Conservation (phyloP, 2,888 invertebrate genomes). For the Malacosoma neustria region DNA sequence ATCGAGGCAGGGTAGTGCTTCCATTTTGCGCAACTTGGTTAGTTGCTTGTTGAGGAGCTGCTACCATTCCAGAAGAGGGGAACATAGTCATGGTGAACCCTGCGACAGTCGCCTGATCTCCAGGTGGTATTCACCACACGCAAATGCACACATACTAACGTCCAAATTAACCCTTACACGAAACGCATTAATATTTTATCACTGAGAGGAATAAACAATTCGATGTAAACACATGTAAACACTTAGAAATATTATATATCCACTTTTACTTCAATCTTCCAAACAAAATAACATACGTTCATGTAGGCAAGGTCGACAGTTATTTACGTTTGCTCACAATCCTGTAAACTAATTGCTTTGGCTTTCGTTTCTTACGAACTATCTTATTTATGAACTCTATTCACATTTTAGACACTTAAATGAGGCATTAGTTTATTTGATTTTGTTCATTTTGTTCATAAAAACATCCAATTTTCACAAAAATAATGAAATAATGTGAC, state of each 20-base stretch:
- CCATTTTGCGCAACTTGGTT: slow-evolving; percentile 62
- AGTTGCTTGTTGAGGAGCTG: slow-evolving; percentile 60
- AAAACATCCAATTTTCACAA: slow-evolving; percentile 53
- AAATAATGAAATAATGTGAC: slow-evolving; percentile 32
- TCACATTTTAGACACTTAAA: slow-evolving; percentile 28
- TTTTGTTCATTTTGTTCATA: slow-evolving; percentile 9
- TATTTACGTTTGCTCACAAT: slow-evolving; percentile 19
- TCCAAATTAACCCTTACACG: slow-evolving; percentile 23
- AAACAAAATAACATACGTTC: slow-evolving; percentile 46
- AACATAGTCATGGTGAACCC: slow-evolving; percentile 57
- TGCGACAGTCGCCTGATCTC: slow-evolving; percentile 45
- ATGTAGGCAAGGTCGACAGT: slow-evolving; percentile 48
- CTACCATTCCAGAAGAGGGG: slow-evolving; percentile 59
- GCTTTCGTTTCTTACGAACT: slow-evolving; percentile 1
- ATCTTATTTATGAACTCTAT: slow-evolving; percentile 15
- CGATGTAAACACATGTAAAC: not conserved
- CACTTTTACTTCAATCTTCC: slow-evolving; percentile 35
- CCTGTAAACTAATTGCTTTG: slow-evolving; percentile 9
- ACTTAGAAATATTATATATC: slow-evolving; percentile 19
- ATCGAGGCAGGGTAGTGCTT: slow-evolving; percentile 63
- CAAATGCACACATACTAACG: slow-evolving; percentile 62
- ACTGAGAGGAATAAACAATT: not conserved
- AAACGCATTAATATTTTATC: slow-evolving; percentile 21
- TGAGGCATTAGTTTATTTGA: no score
- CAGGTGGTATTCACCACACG: slow-evolving; percentile 58